phyloP scores from a whole-genome alignment of 2,113 vertebrate species.

The Chloroceryle aenea region DNA sequence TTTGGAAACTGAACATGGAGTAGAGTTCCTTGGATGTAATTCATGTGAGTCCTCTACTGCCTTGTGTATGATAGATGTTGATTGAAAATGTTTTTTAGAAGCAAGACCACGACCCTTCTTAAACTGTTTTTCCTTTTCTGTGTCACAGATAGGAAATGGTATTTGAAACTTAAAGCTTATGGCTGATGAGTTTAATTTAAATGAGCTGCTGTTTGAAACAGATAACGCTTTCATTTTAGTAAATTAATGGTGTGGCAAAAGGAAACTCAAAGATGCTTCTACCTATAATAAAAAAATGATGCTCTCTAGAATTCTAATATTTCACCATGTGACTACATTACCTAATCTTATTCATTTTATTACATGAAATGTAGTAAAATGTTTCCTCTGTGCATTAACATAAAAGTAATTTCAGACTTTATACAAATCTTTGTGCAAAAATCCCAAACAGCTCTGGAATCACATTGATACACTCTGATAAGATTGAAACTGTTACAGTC shows the following conservation, averaged over 20 bases:
- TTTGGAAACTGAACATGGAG: not conserved
- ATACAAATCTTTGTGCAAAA: slow-evolving; percentile 48
- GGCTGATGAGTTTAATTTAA: slow-evolving; percentile 74
- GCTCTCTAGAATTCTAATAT: slow-evolving; percentile 48
- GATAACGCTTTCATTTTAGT: slow-evolving; percentile 72
- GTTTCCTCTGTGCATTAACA: slow-evolving; percentile 13
- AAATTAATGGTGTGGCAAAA: slow-evolving; percentile 70
- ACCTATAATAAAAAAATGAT: slow-evolving; percentile 27
- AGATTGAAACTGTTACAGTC: not conserved
- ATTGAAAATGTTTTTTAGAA: slow-evolving; percentile 44
- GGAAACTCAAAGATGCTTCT: slow-evolving; percentile 55
- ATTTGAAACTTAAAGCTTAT: slow-evolving; percentile 68
- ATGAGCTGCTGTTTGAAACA: slow-evolving; percentile 74
- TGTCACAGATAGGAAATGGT: slow-evolving; percentile 49
- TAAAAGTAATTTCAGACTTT: slow-evolving; percentile 54
- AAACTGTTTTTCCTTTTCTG: slow-evolving; percentile 45
- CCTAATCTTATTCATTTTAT: slow-evolving; percentile 50
- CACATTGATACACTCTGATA: not conserved
- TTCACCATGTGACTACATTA: slow-evolving; percentile 41
- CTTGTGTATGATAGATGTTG: not conserved
- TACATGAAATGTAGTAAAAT: slow-evolving; percentile 12
- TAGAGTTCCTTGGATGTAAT: not conserved
- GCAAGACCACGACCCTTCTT: slow-evolving; percentile 22
- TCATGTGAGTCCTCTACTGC: not conserved
- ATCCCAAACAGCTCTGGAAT: not conserved